phyloP scores from a whole-genome alignment of 2,113 vertebrate genomes.

The Alosa alosa region DNA sequence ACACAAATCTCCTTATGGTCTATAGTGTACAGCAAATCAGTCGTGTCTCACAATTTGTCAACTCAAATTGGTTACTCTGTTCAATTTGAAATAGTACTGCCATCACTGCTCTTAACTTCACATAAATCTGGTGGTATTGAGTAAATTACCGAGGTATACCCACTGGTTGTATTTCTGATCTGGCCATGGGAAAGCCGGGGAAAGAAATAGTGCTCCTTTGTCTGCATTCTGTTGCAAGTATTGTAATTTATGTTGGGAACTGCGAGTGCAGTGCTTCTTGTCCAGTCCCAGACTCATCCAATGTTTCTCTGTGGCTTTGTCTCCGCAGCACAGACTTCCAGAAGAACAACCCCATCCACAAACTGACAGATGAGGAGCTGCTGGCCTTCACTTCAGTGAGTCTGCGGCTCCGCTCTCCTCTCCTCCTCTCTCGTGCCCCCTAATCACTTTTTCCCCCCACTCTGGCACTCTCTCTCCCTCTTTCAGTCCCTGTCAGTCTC shows the following conservation, averaged over 20 bases:
- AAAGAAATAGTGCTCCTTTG: constrained; percentile 4
- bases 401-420: constrained; percentile 29
- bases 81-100: neutral
- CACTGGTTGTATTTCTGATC: neutral
- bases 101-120: neutral
- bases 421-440: neutral
- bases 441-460: neutral
- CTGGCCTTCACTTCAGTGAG: constrained; percentile 91
- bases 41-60: neutral
- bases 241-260: constrained; percentile 18
- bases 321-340: constrained; percentile 85
- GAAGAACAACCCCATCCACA: constrained; percentile 93
- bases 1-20: neutral
- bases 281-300: neutral
- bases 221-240: neutral
- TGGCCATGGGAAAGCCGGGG: constrained; percentile 3
- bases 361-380: constrained; percentile 89
- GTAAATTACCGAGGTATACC: constrained; percentile 5
- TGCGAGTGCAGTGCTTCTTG: neutral
- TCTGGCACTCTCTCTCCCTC: neutral
- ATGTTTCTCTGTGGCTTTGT: constrained; percentile 43
- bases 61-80: neutral
- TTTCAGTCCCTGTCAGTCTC: neutral
- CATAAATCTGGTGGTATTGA: neutral
- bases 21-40: neutral